Evolutionary conservation across 2,797 vertebrate genomes (phyloP).

Genomic region (Phaenicophaeus curvirostris): DNA sequence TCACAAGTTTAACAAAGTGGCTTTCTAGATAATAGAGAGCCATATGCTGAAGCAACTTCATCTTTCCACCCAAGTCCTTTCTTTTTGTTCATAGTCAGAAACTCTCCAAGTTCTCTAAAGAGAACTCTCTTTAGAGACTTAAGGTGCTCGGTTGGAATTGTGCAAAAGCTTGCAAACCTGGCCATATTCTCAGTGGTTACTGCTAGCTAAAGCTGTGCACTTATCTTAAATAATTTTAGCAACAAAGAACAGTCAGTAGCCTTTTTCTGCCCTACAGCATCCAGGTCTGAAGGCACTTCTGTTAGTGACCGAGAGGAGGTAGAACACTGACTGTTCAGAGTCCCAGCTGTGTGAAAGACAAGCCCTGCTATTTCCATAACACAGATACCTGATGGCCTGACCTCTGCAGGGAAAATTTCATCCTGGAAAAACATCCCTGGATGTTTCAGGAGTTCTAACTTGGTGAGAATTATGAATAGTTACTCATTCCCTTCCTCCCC

Average conservation of each 20-base stretch:
- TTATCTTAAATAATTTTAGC: background rate
- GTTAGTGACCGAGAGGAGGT: conserved; percentile 12
- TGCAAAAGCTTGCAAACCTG: conserved; percentile 16
- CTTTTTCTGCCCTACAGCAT: background rate
- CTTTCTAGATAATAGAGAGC: background rate
- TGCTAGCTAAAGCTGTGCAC: background rate
- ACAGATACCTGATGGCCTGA: background rate
- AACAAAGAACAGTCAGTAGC: background rate
- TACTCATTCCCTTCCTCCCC: background rate
- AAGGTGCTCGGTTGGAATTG: background rate
- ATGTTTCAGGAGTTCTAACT: background rate
- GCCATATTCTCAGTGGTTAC: background rate
- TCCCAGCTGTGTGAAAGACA: background rate
- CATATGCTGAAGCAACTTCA: background rate
- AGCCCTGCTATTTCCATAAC: background rate
- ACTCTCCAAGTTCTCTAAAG: background rate
- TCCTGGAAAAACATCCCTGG: background rate
- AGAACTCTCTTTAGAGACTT: background rate
- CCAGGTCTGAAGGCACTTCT: conserved; percentile 42
- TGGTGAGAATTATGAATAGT: background rate
- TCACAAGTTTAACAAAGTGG: background rate
- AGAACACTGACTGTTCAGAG: background rate
- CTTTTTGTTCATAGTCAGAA: too few species aligned
- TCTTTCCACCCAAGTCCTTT: background rate
- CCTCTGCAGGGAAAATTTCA: background rate